These are phyloP conservation scores for Aphaenogaster rudis DNA, from an alignment of 1,140 invertebrate species.

Conservation along the genomic window DNA sequence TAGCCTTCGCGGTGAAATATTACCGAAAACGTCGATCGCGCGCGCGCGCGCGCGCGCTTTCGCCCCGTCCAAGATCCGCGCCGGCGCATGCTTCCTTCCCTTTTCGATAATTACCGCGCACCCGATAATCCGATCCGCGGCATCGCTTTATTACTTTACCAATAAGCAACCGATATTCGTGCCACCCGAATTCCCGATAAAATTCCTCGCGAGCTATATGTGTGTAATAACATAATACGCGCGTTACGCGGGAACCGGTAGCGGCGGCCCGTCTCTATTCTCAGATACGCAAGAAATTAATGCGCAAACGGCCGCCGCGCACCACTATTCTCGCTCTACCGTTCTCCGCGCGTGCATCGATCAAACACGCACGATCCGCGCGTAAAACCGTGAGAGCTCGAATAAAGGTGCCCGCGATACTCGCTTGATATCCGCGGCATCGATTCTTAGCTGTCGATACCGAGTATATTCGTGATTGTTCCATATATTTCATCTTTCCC, in stretches of 20 bases:
- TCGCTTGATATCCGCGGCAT: background rate
- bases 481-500: background rate
- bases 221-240: constrained; percentile 28
- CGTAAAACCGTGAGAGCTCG: background rate
- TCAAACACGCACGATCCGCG: constrained; percentile 46
- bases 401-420: background rate
- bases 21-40: constrained; percentile 48
- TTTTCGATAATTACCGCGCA: constrained; percentile 55
- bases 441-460: constrained; percentile 7
- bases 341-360: constrained; percentile 19
- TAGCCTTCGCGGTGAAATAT: constrained; percentile 54
- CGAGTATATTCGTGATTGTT: background rate
- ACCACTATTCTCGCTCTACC: background rate
- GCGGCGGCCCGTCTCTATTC: constrained; percentile 24
- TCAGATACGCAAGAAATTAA: constrained; percentile 59
- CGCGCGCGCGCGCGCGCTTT: background rate
- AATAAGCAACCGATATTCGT: constrained; percentile 63
- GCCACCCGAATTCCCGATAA: constrained; percentile 59
- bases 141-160: constrained; percentile 64
- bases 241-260: constrained; percentile 35
- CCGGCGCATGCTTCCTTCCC: constrained; percentile 20
- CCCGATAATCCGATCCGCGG: constrained; percentile 55
- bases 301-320: constrained; percentile 12
- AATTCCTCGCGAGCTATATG: constrained; percentile 37
- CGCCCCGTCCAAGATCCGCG: background rate